Evolutionary conservation across 2,113 vertebrate genomes (phyloP), one percentile per base, ranked within the genome.

Genomic region (Serilophus lunatus): DNA sequence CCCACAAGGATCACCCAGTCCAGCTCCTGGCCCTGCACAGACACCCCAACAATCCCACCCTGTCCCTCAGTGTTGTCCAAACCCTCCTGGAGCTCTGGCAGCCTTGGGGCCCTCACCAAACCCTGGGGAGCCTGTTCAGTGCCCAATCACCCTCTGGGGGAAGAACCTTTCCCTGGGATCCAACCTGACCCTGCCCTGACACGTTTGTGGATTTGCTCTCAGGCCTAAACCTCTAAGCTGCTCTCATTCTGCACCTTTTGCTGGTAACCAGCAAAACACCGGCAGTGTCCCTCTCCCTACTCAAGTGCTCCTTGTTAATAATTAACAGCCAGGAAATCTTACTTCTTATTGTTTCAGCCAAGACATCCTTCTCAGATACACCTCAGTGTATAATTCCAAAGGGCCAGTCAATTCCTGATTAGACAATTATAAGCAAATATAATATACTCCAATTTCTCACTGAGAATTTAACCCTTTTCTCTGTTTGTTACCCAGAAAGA

Each of bases 361-460:
- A 75, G 74, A 66, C 74, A 66, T 51, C 18, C 16, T 66, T 47
- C 64, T 83, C 59, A 44, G 36, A 59, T 59, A 77, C 2, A 93
- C 47, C 71, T 72, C 82, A 38, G 26, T 13, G 44, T 72, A 66
- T 49, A 68, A 25, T 69, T 89, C 35, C 57, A 91, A 85, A 90
- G 42, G 75, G 49, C 71, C 82, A 86, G 57, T 94, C 79, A 45
- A 54, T 9, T 74, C 35, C 75, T 42, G 23, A 76, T 79, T 50
- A 80, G 59, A 54, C 68, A 93, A 90, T 77, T 90, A 90, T 11
- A 92, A 22, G 54, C 59, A 93, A 93, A 96, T 86, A 49, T 13
- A 93, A 96, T 86, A 49, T 13, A 76, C 42, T 35, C 22, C 42
- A 38, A 23, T n/a, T 86, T 76, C 64, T 83, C n/a, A 44, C 44